Percentiles rank a stretch among this genome's conserved stretches.
Evolutionary conservation across 1,140 invertebrate species (phyloP).

Genomic region (Muscidifurax raptorellus): DNA sequence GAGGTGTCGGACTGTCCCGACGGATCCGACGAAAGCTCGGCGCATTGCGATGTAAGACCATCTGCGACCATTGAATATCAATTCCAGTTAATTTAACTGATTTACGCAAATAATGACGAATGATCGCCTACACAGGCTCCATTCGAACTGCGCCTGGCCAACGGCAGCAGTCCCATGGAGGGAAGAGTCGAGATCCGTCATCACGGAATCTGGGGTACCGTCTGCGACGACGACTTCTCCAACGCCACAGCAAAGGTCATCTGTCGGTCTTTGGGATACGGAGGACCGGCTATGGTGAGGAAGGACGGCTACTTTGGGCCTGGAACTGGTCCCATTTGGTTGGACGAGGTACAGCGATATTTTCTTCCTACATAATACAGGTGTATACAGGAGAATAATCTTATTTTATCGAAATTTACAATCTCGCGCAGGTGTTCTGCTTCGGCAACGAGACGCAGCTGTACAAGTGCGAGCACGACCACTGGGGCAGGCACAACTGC

Average conservation of each 20-base stretch:
- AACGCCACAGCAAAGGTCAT: constrained; percentile 80
- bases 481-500: constrained; percentile 85
- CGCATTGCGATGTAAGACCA: constrained; percentile 79
- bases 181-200: constrained; percentile 84
- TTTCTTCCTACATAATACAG: not conserved
- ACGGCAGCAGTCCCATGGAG: constrained; percentile 77
- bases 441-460: constrained; percentile 81
- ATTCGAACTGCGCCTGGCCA: constrained; percentile 79
- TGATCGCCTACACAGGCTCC: constrained; percentile 69
- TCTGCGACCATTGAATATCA: not conserved
- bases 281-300: constrained; percentile 75
- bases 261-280: constrained; percentile 80
- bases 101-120: constrained; percentile 11
- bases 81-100: not conserved
- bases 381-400: no score
- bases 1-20: constrained; percentile 82
- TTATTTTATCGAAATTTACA: not conserved
- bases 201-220: constrained; percentile 84
- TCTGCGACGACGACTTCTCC: constrained; percentile 88
- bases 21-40: constrained; percentile 80
- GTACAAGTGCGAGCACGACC: constrained; percentile 79
- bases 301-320: constrained; percentile 75
- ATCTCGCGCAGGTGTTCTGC: constrained; percentile 80
- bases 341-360: constrained; percentile 76
- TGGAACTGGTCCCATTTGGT: constrained; percentile 82